Evolutionary conservation across 2,797 vertebrate species (phyloP).

Genomic region (Halcyon badia): DNA sequence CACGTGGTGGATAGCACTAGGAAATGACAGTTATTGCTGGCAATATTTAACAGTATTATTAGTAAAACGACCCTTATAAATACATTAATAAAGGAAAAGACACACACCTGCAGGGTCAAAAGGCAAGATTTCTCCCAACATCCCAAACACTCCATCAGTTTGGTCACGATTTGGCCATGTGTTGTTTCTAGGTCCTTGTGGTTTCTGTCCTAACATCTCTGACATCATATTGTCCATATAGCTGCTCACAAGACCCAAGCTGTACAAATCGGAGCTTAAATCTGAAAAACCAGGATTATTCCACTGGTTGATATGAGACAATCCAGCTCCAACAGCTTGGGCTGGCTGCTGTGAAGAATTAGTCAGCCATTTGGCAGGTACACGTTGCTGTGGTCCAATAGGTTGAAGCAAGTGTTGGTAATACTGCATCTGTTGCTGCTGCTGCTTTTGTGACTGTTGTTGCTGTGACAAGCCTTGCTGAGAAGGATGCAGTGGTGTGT

Average conservation of each 20-base stretch:
- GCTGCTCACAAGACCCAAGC: slow-evolving; percentile 95
- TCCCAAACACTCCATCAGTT: slow-evolving; percentile 90
- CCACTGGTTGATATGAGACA: slow-evolving; percentile 94
- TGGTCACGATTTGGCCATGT: slow-evolving; percentile 99
- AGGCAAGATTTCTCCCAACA: slow-evolving; percentile 93
- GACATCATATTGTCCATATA: slow-evolving; percentile 98
- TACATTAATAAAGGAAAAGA: not conserved
- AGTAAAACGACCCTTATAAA: not conserved
- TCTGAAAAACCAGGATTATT: slow-evolving; percentile 89
- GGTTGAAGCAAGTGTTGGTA: slow-evolving; percentile 96
- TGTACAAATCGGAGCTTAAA: slow-evolving; percentile 96
- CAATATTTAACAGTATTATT: not conserved
- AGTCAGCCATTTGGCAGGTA: slow-evolving; percentile 90
- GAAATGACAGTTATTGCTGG: not conserved
- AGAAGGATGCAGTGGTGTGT: slow-evolving; percentile 83
- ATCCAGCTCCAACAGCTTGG: slow-evolving; percentile 85
- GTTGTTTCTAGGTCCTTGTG: slow-evolving; percentile 96
- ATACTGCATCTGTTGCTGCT: slow-evolving; percentile 88
- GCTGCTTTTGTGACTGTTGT: slow-evolving; percentile 81
- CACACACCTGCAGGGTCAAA: slow-evolving; percentile 96
- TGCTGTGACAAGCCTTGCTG: slow-evolving; percentile 83
- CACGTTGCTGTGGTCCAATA: slow-evolving; percentile 90
- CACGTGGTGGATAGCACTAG: not conserved
- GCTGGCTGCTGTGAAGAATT: slow-evolving; percentile 85
- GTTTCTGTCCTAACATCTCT: slow-evolving; percentile 97